Evolutionary conservation across 2,113 vertebrate genomes (phyloP).

Genomic region (Forbesichthys papilliferus): DNA sequence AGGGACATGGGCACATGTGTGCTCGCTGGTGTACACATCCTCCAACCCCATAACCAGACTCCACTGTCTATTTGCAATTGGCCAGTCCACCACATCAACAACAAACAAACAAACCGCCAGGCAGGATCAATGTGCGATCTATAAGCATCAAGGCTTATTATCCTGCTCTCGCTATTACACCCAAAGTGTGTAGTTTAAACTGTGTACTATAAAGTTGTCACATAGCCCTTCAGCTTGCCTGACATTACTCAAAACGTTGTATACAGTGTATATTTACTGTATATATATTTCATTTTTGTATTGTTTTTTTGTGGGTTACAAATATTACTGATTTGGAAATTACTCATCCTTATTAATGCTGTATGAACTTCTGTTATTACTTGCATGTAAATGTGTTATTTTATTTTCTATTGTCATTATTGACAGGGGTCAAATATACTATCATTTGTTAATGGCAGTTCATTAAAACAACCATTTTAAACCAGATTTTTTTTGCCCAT

Average conservation of each 20-base stretch:
- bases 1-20: conserved; percentile 18
- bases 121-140: conserved; percentile 47
- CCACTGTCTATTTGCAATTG: conserved; percentile 8
- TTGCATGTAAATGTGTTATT: not conserved
- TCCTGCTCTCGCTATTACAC: conserved; percentile 27
- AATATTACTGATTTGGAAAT: too few relatives aligned
- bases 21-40: conserved; percentile 33
- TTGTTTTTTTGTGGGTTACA: too few relatives aligned
- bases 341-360: too few relatives aligned
- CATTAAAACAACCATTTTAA: too few relatives aligned
- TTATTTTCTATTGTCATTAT: not conserved
- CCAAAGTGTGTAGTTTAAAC: not conserved
- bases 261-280: too few relatives aligned
- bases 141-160: conserved; percentile 41
- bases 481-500: too few relatives aligned
- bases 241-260: too few relatives aligned
- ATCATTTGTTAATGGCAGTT: too few relatives aligned
- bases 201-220: too few relatives aligned
- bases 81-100: conserved; percentile 18
- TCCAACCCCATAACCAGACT: conserved; percentile 15
- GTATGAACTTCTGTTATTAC: not conserved
- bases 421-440: too few relatives aligned
- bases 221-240: too few relatives aligned
- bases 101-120: conserved; percentile 12
- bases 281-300: too few relatives aligned